Conservation (phyloP, 2,797 vertebrate species). For the Anguilla marmorata region DNA sequence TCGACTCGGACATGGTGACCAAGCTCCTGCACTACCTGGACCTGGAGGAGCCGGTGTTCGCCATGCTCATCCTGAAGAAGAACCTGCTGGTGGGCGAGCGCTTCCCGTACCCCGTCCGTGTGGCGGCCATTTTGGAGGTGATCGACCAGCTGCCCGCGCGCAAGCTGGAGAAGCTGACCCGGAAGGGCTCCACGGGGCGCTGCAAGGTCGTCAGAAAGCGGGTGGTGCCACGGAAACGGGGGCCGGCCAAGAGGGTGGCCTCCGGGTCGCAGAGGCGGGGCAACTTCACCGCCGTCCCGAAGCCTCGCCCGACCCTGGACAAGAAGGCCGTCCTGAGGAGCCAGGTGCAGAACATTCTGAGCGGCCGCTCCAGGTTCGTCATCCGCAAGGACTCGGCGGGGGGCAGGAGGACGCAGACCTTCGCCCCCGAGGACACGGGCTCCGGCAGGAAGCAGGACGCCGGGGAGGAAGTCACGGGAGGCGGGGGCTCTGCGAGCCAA, state of each 20-base stretch:
- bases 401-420: conserved; percentile 30
- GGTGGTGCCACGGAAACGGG: conserved; percentile 58
- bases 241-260: conserved; percentile 37
- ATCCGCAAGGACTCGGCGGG: conserved; percentile 62
- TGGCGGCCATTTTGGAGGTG: conserved; percentile 72
- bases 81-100: conserved; percentile 69
- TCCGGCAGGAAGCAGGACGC: conserved; percentile 40
- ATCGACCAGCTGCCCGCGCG: conserved; percentile 76
- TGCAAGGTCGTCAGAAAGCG: conserved; percentile 71
- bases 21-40: conserved; percentile 74
- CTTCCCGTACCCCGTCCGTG: conserved; percentile 75
- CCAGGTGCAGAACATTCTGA: conserved; percentile 73
- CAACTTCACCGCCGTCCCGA: conserved; percentile 52
- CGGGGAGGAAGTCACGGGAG: conserved; percentile 32
- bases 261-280: conserved; percentile 55
- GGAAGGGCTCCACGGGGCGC: conserved; percentile 64
- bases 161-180: conserved; percentile 73
- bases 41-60: conserved; percentile 68
- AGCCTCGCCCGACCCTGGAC: conserved; percentile 53
- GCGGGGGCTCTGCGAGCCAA: not conserved
- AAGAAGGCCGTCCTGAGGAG: conserved; percentile 69
- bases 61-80: conserved; percentile 77
- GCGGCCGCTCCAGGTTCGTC: conserved; percentile 69
- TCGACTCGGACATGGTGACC: conserved; percentile 71
- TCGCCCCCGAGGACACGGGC: conserved; percentile 5